Evolutionary conservation across 2,888 invertebrate species (phyloP).

Genomic region (Sicus ferrugineus): DNA sequence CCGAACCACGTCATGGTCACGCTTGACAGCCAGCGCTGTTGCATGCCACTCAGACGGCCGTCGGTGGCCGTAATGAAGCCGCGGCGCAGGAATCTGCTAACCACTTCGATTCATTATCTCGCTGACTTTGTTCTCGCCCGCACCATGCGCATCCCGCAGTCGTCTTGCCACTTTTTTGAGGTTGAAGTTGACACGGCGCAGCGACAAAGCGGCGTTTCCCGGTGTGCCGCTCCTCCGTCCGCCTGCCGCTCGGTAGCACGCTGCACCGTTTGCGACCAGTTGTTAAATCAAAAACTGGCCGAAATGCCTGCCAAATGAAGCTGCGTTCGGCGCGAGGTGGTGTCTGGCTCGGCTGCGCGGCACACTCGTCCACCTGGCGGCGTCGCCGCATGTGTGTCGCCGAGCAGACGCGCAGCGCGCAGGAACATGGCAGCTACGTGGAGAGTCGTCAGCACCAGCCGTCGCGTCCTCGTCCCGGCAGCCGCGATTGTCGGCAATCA

Average conservation of each 20-base stretch:
- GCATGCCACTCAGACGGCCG: slow-evolving; percentile 20
- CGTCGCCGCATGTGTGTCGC: slow-evolving; percentile 11
- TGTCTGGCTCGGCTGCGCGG: slow-evolving; percentile 12
- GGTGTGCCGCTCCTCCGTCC: background rate
- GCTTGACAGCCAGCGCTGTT: slow-evolving; percentile 9
- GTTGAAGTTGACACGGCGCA: background rate
- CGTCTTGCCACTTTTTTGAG: background rate
- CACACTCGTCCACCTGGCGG: background rate
- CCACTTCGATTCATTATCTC: slow-evolving; percentile 21
- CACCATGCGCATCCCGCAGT: background rate
- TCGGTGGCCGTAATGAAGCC: slow-evolving; percentile 14
- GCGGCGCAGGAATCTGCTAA: slow-evolving; percentile 8
- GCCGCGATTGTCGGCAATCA: slow-evolving; percentile 38
- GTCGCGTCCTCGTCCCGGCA: background rate
- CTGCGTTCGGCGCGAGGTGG: slow-evolving; percentile 4
- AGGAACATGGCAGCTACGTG: slow-evolving; percentile 29
- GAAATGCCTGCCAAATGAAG: slow-evolving; percentile 38
- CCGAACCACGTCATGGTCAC: slow-evolving; percentile 10
- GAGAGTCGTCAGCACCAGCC: slow-evolving; percentile 7
- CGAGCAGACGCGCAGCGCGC: slow-evolving; percentile 8
- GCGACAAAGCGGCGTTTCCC: background rate
- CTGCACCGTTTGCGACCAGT: slow-evolving; percentile 30
- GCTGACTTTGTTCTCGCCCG: slow-evolving; percentile 26
- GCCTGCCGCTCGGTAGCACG: background rate
- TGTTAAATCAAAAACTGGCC: slow-evolving; percentile 47